A percentile compares a stretch with the other conserved stretches of the same genome.
These are phyloP conservation scores for Neodiprion fabricii DNA, from an alignment of 1,140 invertebrate species.

Conservation along the genomic window DNA sequence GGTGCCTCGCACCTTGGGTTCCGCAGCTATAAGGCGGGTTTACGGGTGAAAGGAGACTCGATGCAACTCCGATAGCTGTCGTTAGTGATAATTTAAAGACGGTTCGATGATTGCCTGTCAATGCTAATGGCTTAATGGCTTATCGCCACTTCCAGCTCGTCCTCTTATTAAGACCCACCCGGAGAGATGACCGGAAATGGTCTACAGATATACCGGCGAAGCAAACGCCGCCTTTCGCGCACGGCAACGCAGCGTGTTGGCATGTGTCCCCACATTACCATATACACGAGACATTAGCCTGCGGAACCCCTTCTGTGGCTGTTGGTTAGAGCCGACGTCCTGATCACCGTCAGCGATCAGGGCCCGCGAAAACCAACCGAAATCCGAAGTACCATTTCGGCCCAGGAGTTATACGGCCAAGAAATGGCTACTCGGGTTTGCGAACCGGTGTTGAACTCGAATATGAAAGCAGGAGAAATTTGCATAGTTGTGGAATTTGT, in stretches of 20 bases:
- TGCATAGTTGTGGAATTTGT: too few relatives aligned
- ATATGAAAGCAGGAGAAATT: too few relatives aligned
- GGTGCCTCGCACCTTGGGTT: too few relatives aligned
- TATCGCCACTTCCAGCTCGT: background rate
- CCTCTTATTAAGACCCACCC: conserved; percentile 4
- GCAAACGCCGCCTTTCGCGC: too few relatives aligned
- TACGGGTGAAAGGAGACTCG: too few relatives aligned
- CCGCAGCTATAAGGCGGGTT: too few relatives aligned
- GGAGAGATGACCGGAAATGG: background rate
- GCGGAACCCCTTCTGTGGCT: background rate
- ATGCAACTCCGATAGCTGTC: too few relatives aligned
- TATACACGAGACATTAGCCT: background rate
- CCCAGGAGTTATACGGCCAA: too few relatives aligned
- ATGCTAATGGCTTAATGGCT: conserved; percentile 1
- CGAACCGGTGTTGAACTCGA: too few relatives aligned
- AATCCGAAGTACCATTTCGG: background rate
- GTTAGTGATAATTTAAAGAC: too few relatives aligned
- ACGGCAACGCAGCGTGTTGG: background rate
- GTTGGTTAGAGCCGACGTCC: background rate
- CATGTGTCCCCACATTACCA: background rate
- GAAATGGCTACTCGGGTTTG: too few relatives aligned
- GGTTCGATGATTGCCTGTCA: background rate
- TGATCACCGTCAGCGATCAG: background rate
- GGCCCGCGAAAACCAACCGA: background rate
- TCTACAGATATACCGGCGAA: background rate